These are phyloP conservation scores for Artibeus jamaicensis DNA, from an alignment of 2,797 vertebrate species.

Conservation along the genomic window DNA sequence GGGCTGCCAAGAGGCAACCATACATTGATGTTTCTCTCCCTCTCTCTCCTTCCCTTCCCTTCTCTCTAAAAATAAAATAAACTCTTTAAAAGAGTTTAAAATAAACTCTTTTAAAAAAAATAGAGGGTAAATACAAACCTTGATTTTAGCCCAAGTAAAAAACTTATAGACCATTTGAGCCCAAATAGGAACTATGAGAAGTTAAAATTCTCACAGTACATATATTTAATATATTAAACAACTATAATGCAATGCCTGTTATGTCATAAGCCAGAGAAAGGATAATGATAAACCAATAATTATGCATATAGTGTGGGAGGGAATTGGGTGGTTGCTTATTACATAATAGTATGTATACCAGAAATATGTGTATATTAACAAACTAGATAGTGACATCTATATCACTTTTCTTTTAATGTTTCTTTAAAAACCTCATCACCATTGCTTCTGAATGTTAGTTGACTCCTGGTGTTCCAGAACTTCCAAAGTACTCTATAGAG, in stretches of 20 bases:
- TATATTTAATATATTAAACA: neutral
- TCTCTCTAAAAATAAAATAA: too few species aligned
- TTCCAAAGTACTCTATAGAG: neutral
- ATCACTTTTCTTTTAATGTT: neutral
- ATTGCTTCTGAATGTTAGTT: conserved; percentile 4
- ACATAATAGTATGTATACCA: neutral
- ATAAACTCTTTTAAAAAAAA: neutral
- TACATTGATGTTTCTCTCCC: too few species aligned
- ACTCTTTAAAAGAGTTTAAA: too few species aligned
- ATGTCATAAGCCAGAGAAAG: neutral
- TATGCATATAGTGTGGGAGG: neutral
- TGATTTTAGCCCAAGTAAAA: neutral
- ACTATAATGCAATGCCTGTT: neutral
- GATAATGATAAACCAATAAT: neutral
- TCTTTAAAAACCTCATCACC: neutral
- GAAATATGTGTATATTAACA: conserved; percentile 18
- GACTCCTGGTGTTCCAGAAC: neutral
- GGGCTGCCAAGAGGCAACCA: too few species aligned
- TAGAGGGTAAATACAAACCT: neutral
- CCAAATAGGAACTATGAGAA: neutral
- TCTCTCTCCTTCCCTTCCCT: too few species aligned
- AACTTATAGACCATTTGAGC: neutral
- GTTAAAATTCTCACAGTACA: neutral
- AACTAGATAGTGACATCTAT: neutral
- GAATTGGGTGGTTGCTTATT: neutral